Evolutionary conservation across 2,113 vertebrate species (phyloP).

Genomic region (Burhinus bistriatus): DNA sequence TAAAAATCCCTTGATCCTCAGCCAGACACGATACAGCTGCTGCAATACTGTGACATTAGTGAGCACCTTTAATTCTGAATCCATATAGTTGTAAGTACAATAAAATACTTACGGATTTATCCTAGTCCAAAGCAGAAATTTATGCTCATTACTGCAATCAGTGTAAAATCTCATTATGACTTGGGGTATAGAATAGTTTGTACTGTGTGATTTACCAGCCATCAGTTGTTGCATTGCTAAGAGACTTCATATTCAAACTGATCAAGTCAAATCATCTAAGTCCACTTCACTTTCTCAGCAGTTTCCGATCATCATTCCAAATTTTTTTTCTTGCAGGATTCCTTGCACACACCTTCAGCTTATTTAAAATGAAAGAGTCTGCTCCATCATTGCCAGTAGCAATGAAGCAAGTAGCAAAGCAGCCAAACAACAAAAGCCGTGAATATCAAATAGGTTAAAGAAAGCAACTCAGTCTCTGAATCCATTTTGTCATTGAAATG

Average conservation of each 20-base stretch:
- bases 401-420: not conserved
- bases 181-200: not conserved
- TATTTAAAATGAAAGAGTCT: not conserved
- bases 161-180: not conserved
- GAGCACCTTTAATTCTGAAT: not conserved
- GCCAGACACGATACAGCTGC: not conserved
- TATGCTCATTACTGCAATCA: not conserved
- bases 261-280: not conserved
- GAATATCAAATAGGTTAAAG: not conserved
- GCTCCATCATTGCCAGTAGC: not conserved
- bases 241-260: not conserved
- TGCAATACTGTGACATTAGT: not conserved
- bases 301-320: not conserved
- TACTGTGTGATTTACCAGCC: not conserved
- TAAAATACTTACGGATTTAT: not conserved
- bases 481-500: not conserved
- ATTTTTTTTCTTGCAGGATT: not conserved
- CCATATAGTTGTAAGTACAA: not conserved
- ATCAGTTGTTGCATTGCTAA: not conserved
- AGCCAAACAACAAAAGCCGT: not conserved
- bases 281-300: not conserved
- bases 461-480: not conserved
- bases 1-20: not conserved
- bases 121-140: not conserved
- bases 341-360: not conserved